Evolutionary conservation across 2,888 invertebrate species (phyloP), one percentile per base, ranked within the genome.

Genomic region (Chromoteleia sp.): DNA sequence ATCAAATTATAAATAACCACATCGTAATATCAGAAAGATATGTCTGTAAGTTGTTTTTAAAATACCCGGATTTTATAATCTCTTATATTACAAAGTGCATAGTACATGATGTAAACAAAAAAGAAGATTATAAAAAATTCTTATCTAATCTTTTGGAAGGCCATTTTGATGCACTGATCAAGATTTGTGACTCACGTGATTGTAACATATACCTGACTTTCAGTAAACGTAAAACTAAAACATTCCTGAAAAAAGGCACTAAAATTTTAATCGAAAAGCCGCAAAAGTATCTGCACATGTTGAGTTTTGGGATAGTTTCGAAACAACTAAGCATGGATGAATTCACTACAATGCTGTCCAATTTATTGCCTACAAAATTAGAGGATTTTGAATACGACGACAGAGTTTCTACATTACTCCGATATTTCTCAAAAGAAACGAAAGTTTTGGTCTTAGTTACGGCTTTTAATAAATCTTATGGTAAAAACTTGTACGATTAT

Each of bases 141-240:
- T 43, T 91, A 21, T 81, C 85, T 0, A 70, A 75, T 2, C 50
- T 91, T 19, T 30, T 90, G 3, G 87, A 86, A 29, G 85, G 87
- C 1, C 84, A 87, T 59, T n/a, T 86, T 29, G 84, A 84, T 19
- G 79, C 61, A 29, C 10, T 74, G 2, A 68, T 86, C 41, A 19
- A 61, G 36, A 36, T 59, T n/a, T n/a, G 1, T 3, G 29, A 85
- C 2, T 2, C 14, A 0, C 33, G 29, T 2, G 0, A 7, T 29
- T 0, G 5, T 50, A 6, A 14, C 14, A n/a, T 25, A 1, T 0
- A 5, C 33, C 91, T 3, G 14, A 45, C 8, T 4, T 41, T 70
- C 1, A 48, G 70, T n/a, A 56, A 70, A 43, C 70, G 58, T 7
- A 43, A 19, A 14, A 70, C 56, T 10, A 56, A 58, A 10, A 12